Base-by-base conservation (phyloP, 2,888 invertebrate genomes). In the Protodeltote pygarga region DNA sequence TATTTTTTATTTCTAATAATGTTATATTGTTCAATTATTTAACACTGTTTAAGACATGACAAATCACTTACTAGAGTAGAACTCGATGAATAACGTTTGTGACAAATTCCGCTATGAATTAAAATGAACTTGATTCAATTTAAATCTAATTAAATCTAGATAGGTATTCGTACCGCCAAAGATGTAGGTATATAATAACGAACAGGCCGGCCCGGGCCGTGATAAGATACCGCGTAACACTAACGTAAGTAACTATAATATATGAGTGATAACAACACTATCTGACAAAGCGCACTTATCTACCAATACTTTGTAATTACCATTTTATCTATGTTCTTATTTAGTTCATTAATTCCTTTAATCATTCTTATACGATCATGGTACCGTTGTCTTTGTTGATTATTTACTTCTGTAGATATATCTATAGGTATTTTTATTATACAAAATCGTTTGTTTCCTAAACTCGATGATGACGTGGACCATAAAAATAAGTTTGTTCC, bases 211-310 rank as follows among this genome's bases (percentile, higher is more conserved):
- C 27, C 31, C 31, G 10, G 6, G 25, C 31, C 15, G 28, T 38
- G 67, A 68, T 69, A 69, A 69, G 53, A 63, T 65, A 65, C 20
- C 29, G 40, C 38, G 31, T 28, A 33, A 60, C 66, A 62, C 51
- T 59, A 49, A 69, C 47, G 51, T 69, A 57, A 51, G n/a, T n/a
- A n/a, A n/a, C n/a, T n/a, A n/a, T n/a, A 57, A 59, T 65, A 34
- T 55, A 68, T 67, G 32, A 54, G 29, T 52, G 67, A 69, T 65
- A 63, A 53, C 51, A 42, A 33, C 41, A 41, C 42, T 65, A 67
- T 67, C 69, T 49, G 65, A 68, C 67, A 65, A 65, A 52, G 47
- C 45, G 46, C 41, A 27, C 35, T 58, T 68, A 69, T 68, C 66
- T 32, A 20, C 31, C 16, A 31, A 45, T 49, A 55, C 53, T 66